Evolutionary conservation across 2,113 vertebrate genomes (phyloP).

Genomic region (Dinomys branickii): DNA sequence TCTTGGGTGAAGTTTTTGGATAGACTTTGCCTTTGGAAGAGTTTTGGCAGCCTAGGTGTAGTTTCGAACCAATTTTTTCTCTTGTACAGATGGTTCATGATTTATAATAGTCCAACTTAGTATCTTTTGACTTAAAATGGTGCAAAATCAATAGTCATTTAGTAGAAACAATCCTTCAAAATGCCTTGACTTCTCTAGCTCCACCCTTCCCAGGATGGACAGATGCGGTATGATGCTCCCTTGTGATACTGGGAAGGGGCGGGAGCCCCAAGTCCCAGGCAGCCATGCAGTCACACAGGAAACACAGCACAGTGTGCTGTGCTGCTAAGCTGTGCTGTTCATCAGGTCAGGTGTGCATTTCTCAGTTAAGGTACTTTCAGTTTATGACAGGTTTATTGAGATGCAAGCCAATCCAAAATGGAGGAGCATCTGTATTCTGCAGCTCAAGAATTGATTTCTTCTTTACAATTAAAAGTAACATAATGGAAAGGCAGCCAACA

Average conservation of each 20-base stretch:
- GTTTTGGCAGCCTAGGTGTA: neutral
- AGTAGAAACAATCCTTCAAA: neutral
- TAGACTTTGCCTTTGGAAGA: neutral
- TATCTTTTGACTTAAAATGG: too few relatives aligned
- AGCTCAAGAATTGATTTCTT: neutral
- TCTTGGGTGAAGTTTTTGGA: neutral
- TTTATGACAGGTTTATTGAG: neutral
- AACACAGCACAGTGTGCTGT: neutral
- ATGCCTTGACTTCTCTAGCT: too few relatives aligned
- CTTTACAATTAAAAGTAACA: neutral
- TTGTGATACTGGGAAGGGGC: too few relatives aligned
- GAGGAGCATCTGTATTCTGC: neutral
- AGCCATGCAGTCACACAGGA: neutral
- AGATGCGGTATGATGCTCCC: rapidly evolving
- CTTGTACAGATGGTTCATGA: neutral
- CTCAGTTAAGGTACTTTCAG: neutral
- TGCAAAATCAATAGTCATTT: neutral
- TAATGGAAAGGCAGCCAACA: neutral
- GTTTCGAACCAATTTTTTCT: neutral
- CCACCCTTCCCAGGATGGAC: neutral
- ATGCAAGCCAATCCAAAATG: neutral
- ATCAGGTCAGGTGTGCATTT: neutral
- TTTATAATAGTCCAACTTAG: neutral
- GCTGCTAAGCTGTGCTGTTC: neutral
- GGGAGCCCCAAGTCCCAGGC: neutral